A percentile compares a stretch with the other conserved stretches of the same genome.
These are phyloP conservation scores for Rana temporaria DNA, from an alignment of 2,113 vertebrate species.

Conservation along the genomic window DNA sequence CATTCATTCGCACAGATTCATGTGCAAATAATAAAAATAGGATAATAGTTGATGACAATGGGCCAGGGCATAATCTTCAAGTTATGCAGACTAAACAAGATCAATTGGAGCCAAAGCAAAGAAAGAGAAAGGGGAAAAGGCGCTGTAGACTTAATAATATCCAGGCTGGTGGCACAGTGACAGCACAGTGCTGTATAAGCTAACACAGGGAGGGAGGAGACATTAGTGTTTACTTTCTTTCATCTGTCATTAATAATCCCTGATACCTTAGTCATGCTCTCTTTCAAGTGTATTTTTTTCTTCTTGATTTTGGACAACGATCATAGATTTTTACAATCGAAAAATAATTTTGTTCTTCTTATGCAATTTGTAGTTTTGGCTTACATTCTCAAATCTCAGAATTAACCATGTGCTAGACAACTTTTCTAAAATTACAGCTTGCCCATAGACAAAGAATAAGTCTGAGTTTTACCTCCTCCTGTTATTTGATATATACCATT, in stretches of 20 bases:
- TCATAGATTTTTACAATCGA: constrained; percentile 19
- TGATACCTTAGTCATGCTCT: background rate
- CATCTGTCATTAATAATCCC: constrained; percentile 43
- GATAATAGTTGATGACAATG: constrained; percentile 32
- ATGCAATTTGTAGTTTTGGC: background rate
- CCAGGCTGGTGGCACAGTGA: constrained; percentile 44
- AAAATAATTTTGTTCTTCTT: constrained; percentile 12
- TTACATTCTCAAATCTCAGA: background rate
- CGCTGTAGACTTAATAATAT: constrained; percentile 24
- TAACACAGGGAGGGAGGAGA: background rate
- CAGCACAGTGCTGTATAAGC: constrained; percentile 34
- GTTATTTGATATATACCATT: too few species aligned
- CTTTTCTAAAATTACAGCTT: background rate
- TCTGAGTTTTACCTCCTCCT: too few species aligned
- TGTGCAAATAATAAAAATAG: constrained; percentile 32
- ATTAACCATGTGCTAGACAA: background rate
- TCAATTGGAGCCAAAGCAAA: constrained; percentile 29
- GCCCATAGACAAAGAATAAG: too few species aligned
- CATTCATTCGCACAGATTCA: constrained; percentile 11
- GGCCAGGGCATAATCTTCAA: constrained; percentile 20
- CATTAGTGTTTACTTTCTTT: constrained; percentile 25
- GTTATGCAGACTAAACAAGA: constrained; percentile 50
- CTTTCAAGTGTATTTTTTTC: constrained; percentile 36
- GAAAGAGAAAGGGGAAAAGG: constrained; percentile 1
- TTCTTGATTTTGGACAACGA: constrained; percentile 47